A percentile compares a stretch with the other conserved stretches of the same genome.
Evolutionary conservation across 2,888 invertebrate genomes (phyloP).

Genomic region (Orgyia antiqua): DNA sequence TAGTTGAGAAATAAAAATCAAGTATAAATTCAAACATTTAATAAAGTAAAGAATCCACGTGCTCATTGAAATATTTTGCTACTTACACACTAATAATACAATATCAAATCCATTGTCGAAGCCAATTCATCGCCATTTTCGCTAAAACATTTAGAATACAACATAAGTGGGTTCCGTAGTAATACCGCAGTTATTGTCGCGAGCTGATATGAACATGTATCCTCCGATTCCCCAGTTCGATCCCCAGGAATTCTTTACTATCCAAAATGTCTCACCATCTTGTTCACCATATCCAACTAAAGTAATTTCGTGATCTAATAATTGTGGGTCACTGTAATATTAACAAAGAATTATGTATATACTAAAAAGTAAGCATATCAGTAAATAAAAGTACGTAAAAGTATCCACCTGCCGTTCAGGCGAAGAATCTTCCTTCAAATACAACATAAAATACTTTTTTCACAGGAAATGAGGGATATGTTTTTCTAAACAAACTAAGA

Average conservation of each 20-base stretch:
- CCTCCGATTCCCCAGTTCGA: slow-evolving; percentile 96
- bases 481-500: too few species aligned
- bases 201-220: slow-evolving; percentile 91
- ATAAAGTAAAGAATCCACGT: slow-evolving; percentile 26
- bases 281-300: slow-evolving; percentile 92
- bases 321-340: slow-evolving; percentile 78
- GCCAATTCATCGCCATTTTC: slow-evolving; percentile 7
- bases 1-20: too few species aligned
- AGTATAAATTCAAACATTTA: slow-evolving; percentile 4
- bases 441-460: too few species aligned
- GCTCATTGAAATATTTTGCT: slow-evolving; percentile 21
- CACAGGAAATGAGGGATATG: too few species aligned
- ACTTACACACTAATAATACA: slow-evolving; percentile 4
- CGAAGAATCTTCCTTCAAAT: too few species aligned
- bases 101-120: slow-evolving; percentile 2
- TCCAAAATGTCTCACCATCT: slow-evolving; percentile 91
- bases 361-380: too few species aligned
- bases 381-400: too few species aligned
- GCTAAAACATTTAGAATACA: slow-evolving; percentile 60
- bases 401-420: too few species aligned
- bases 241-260: slow-evolving; percentile 96
- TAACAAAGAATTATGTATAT: slow-evolving; percentile 3
- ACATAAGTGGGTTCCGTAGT: slow-evolving; percentile 90
- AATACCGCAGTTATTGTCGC: slow-evolving; percentile 94
- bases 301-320: slow-evolving; percentile 91